Conservation (phyloP, 2,888 invertebrate genomes). For the Sicus ferrugineus region DNA sequence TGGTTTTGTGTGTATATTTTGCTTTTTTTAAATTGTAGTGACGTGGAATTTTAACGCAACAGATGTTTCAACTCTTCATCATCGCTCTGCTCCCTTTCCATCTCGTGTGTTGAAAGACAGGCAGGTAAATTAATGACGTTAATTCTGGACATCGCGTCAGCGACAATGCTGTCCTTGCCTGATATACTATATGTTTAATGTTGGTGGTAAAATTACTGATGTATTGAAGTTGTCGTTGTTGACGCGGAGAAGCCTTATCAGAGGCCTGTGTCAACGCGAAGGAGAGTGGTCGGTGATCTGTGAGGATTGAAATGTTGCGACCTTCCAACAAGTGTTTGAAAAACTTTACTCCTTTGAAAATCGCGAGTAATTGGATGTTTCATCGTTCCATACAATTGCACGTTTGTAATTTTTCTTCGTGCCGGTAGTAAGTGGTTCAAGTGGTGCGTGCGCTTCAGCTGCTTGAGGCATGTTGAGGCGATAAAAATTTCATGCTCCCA, state of each 20-base stretch:
- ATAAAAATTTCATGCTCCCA: conserved; percentile 44
- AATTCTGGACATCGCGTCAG: conserved; percentile 39
- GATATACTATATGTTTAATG: conserved; percentile 38
- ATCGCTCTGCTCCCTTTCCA: conserved; percentile 36
- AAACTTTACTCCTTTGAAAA: conserved; percentile 54
- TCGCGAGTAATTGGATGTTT: conserved; percentile 49
- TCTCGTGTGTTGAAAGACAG: conserved; percentile 22
- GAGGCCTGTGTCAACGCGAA: conserved; percentile 36
- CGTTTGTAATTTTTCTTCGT: conserved; percentile 39
- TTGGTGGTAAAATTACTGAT: too few relatives aligned
- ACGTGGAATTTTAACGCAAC: conserved; percentile 18
- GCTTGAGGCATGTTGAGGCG: conserved; percentile 39
- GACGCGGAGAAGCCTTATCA: conserved; percentile 36
- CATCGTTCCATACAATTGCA: conserved; percentile 33
- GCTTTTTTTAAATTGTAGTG: conserved; percentile 26
- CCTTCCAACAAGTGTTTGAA: conserved; percentile 60
- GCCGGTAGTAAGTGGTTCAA: conserved; percentile 32
- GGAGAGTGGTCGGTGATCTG: conserved; percentile 46
- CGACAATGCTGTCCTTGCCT: conserved; percentile 37
- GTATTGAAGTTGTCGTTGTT: too few relatives aligned
- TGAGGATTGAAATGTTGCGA: conserved; percentile 49
- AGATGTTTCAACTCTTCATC: too few relatives aligned
- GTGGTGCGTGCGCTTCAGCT: conserved; percentile 24
- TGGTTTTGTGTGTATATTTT: conserved; percentile 19
- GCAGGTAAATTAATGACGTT: conserved; percentile 24